phyloP scores from a whole-genome alignment of 2,888 invertebrate genomes.

The Drosophila prostipennis region DNA sequence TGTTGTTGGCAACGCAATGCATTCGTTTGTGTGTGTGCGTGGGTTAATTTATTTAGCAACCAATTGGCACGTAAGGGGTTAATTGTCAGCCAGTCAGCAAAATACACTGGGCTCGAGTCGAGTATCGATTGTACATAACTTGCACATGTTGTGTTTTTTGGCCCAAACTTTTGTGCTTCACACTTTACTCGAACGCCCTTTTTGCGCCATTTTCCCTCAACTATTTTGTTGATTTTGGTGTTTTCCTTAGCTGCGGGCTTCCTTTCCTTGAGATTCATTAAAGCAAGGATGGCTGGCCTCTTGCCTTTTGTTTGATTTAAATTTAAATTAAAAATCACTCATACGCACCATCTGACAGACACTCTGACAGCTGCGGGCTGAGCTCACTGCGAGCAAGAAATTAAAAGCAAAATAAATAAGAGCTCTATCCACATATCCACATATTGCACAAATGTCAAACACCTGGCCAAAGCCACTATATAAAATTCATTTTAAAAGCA shows the following conservation, averaged over 20 bases:
- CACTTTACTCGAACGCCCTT: slow-evolving; percentile 67
- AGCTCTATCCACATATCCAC: neutral
- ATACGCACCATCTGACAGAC: slow-evolving; percentile 60
- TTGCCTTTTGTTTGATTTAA: slow-evolving; percentile 40
- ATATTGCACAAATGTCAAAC: slow-evolving; percentile 28
- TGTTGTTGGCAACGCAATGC: slow-evolving; percentile 23
- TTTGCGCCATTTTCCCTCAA: neutral
- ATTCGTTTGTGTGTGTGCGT: slow-evolving; percentile 21
- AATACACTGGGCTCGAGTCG: slow-evolving; percentile 32
- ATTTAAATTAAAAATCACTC: slow-evolving; percentile 69
- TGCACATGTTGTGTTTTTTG: slow-evolving; percentile 50
- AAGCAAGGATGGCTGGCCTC: slow-evolving; percentile 5
- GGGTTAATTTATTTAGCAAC: slow-evolving; percentile 59
- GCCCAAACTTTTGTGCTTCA: slow-evolving; percentile 37
- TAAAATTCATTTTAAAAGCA: slow-evolving; percentile 61
- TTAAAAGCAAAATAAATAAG: slow-evolving; percentile 25
- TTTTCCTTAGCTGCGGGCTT: slow-evolving; percentile 60
- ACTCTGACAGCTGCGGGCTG: slow-evolving; percentile 26
- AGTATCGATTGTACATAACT: slow-evolving; percentile 72
- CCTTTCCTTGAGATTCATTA: slow-evolving; percentile 12
- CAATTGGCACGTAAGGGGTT: slow-evolving; percentile 77
- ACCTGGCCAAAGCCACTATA: slow-evolving; percentile 34
- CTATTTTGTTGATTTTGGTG: slow-evolving; percentile 45
- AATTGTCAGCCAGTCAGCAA: slow-evolving; percentile 70
- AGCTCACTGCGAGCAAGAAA: slow-evolving; percentile 9